Evolutionary conservation across 2,888 invertebrate species (phyloP), one percentile per base, ranked within the genome.

Genomic region (Drosophila kuntzei): DNA sequence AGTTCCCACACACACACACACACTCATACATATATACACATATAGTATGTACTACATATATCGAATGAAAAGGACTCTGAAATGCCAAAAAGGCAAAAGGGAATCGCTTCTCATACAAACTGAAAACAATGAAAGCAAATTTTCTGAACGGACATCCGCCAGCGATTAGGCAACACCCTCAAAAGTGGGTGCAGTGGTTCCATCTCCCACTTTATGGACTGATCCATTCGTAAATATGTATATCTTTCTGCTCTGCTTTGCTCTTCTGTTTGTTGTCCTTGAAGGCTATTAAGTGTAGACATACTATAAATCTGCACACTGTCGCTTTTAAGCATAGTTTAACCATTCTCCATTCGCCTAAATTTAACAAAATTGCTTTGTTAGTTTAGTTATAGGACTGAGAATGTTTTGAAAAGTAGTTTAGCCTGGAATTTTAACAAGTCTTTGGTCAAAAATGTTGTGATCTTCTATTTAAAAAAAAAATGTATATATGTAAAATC

Each of bases 131-230:
- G 86, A 65, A 79, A 70, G 83, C 83, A 85, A 89, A 89, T 88
- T 88, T 84, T 85, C 79, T 57, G 53, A 71, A 61, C 74, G 86
- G 89, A 89, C 63, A 71, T 84, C 83, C 83, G 87, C 43, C 75
- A 69, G 72, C 72, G 89, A 83, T 89, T 83, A 83, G 85, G 63
- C 67, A 49, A 66, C 80, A 60, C 62, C 62, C 54, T 29, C 41
- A 29, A 11, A 1, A 53, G n/a, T 12, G 16, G 5, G 20, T 20
- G 47, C 53, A 54, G 57, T 50, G 63, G 46, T 67, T 46, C 69
- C 78, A 80, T 83, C 89, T 89, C 95, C 94, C 12, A 97, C 98
- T 68, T 57, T 36, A 49, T 55, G 22, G 25, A 60, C 25, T 43
- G 43, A 57, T 53, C 55, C 34, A 47, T 41, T 68, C 34, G 29